These are phyloP conservation scores for Tanypteryx hageni DNA, from an alignment of 2,888 invertebrate species.

Conservation along the genomic window DNA sequence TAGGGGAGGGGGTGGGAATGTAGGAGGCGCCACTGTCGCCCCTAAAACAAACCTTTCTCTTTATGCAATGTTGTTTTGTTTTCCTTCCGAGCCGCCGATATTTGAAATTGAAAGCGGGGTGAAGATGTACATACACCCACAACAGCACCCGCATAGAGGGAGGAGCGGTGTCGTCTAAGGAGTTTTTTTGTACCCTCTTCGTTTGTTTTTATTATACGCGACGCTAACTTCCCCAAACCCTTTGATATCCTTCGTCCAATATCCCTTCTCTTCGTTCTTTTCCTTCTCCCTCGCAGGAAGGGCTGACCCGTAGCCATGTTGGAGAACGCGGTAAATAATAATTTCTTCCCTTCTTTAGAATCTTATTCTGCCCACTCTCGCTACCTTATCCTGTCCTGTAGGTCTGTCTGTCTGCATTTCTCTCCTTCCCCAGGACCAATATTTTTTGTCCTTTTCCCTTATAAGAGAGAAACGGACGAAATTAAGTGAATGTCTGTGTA, in stretches of 20 bases:
- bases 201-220: constrained; percentile 5
- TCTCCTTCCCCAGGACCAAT: background rate
- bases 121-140: background rate
- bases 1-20: background rate
- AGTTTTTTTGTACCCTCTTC: background rate
- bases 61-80: constrained; percentile 27
- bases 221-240: background rate
- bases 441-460: background rate
- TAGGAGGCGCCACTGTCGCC: background rate
- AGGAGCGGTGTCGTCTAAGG: background rate
- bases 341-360: background rate
- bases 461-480: background rate
- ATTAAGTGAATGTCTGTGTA: constrained; percentile 37
- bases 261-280: background rate
- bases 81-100: constrained; percentile 22
- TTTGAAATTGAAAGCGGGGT: constrained; percentile 50
- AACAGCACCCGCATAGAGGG: too few relatives aligned
- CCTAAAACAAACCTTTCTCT: constrained; percentile 23
- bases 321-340: constrained; percentile 34
- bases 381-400: background rate
- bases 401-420: background rate
- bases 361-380: background rate
- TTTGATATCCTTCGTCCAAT: background rate
- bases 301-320: background rate
- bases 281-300: background rate